A percentile compares a stretch with the other conserved stretches of the same genome.
Conservation (phyloP, 2,797 vertebrate species). For the Microctenopoma stevenorrisi region DNA sequence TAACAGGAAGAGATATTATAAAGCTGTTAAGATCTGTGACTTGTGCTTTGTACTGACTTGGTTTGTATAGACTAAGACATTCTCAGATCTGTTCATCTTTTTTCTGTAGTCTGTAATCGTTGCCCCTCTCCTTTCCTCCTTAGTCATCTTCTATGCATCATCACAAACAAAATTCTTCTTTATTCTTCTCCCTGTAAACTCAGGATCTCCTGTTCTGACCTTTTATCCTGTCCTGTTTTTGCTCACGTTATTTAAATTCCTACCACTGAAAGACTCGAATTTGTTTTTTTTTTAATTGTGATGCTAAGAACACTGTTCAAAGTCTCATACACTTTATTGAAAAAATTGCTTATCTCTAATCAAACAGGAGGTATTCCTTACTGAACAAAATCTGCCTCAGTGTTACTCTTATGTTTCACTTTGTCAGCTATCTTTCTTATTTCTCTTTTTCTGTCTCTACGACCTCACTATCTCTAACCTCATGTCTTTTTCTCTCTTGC, state of each 20-base stretch:
- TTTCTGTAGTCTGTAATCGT: background rate
- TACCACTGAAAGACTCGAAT: background rate
- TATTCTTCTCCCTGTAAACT: constrained; percentile 16
- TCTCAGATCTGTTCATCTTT: constrained; percentile 5
- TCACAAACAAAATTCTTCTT: constrained; percentile 11
- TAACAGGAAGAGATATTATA: constrained; percentile 11
- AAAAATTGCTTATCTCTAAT: constrained; percentile 10
- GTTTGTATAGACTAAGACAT: background rate
- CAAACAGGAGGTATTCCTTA: constrained; percentile 9
- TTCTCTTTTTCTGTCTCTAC: background rate
- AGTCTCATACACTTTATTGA: background rate
- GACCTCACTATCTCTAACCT: constrained; percentile 7
- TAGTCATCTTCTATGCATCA: constrained; percentile 3
- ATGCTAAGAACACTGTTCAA: background rate
- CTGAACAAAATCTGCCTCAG: constrained; percentile 4
- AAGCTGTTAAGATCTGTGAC: constrained; percentile 12
- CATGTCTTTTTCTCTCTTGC: constrained; percentile 20
- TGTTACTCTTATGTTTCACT: background rate
- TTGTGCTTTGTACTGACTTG: constrained; percentile 32
- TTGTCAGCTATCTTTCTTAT: background rate
- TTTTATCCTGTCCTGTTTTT: background rate
- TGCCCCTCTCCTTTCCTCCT: constrained; percentile 1
- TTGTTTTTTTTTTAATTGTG: background rate
- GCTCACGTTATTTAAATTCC: background rate
- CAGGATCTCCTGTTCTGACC: constrained; percentile 26